These are phyloP conservation scores for Buphagus erythrorhynchus DNA, from an alignment of 2,797 vertebrate species.

Conservation along the genomic window DNA sequence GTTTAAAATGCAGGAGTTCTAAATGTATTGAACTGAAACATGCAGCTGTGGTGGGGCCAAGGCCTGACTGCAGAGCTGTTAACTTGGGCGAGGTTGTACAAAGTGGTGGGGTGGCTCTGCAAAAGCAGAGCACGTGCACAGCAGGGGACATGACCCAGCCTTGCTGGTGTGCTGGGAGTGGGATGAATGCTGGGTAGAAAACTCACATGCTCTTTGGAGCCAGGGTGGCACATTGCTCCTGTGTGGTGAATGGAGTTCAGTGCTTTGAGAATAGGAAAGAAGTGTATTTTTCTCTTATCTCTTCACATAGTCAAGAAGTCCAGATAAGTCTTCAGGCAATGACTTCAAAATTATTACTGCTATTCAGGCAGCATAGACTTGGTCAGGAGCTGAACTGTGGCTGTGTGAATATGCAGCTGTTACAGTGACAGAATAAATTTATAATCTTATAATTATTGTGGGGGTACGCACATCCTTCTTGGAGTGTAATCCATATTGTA, in stretches of 20 bases:
- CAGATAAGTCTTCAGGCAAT: background rate
- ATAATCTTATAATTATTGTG: background rate
- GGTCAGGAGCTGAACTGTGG: background rate
- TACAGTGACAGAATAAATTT: background rate
- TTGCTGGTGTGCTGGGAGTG: background rate
- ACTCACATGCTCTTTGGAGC: background rate
- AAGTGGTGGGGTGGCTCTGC: background rate
- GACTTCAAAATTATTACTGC: background rate
- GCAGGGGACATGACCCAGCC: background rate
- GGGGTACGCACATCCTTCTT: background rate
- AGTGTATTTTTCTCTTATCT: rapidly evolving
- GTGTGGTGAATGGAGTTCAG: background rate
- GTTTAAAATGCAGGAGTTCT: background rate
- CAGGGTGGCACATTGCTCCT: background rate
- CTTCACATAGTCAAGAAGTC: background rate
- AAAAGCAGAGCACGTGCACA: background rate
- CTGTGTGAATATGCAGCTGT: background rate
- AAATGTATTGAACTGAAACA: background rate
- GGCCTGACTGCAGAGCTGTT: background rate
- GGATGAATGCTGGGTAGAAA: background rate
- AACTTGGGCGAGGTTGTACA: rapidly evolving
- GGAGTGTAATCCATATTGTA: background rate
- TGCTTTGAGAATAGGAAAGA: background rate
- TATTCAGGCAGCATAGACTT: background rate
- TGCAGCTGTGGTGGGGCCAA: background rate